Base-by-base conservation (phyloP, 2,797 vertebrate genomes). In the Enteromius thamalakanensis region DNA sequence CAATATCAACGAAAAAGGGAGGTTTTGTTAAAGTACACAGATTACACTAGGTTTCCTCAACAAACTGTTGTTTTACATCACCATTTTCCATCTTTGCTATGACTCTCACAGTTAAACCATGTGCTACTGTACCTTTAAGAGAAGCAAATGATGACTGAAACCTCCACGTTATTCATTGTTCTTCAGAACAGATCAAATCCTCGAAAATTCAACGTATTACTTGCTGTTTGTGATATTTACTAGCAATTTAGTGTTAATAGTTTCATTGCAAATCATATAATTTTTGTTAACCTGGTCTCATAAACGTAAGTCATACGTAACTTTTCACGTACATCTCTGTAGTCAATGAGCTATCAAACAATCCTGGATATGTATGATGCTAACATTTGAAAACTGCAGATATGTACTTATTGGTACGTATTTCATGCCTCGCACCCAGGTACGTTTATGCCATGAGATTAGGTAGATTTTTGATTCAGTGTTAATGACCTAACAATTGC, bases 51-150 rank as follows among this genome's bases (percentile, higher is more conserved):
- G 4, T 2, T 55, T 76, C 34, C n/a, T 11, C 21, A 15, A 23
- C 2, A 12, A 6, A 76, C 1, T 11, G 0, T 3, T n/a, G 19
- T n/a, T 72, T 72, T 29, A 72, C 3, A 9, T 49, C 15, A 32
- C 8, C 42, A 49, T 75, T 29, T 64, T n/a, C 17, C 23, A n/a
- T 26, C 42, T 0, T 32, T 6, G 19, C 10, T 47, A 42, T 42
- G 7, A 62, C 55, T 45, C 47, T 47, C 26, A 12, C 6, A n/a
- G 21, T 64, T 64, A 21, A 78, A 45, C 17, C 1, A 10, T 12
- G 2, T n/a, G 42, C 60, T 49, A 65, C 40, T 65, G 40, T 77
- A 64, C 26, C 26, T 65, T 78, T 78, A 47, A 78, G 26, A 60
- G 37, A 60, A 21, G 8, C 5, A 76, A 42, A 45, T 42, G 2